Base-by-base conservation (phyloP, 2,888 invertebrate genomes). In the Seira ritae region DNA sequence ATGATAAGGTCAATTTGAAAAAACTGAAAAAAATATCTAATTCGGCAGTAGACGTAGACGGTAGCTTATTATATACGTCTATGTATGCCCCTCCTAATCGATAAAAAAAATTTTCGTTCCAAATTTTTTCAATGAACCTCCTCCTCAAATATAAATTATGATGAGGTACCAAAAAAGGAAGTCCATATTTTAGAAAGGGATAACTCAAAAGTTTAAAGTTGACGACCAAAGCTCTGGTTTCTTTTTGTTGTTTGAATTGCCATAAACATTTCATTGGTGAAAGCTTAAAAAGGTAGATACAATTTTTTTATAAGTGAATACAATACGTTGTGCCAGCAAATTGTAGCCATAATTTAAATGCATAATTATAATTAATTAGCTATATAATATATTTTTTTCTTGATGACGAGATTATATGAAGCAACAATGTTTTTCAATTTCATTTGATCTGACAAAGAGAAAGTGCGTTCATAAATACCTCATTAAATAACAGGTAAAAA, bases 331-430 rank as follows among this genome's bases (percentile, higher is more conserved):
- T 76, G 76, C 68, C 76, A 68, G 67, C 55, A 62, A 20, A 22
- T 4, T 55, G 69, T 65, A 75, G 80, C 80, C 74, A 74, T 68
- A 80, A 22, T 67, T 24, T 22, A 19, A 19, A 60, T 19, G 15
- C 50, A 24, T 76, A 15, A 50, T 42, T 42, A 8, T 12, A 42
- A 42, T 42, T 42, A 4, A 8, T 50, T 50, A 12, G 31, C 12
- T 50, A 50, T 50, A 42, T 12, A 42, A 42, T 42, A 12, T 12
- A 50, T 50, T 50, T 50, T 31, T 50, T 50, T 50, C 50, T 50
- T 31, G 31, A 31, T 31, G 31, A 31, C 31, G 31, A 31, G 50
- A 50, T n/a, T 50, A 50, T 50, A 50, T 50, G 50, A 15, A 50
- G 42, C 6, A 50, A 50, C 2, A 62, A 62, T 12, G 62, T 62